Evolutionary conservation across 2,113 vertebrate genomes (phyloP), one percentile per base, ranked within the genome.

Genomic region (Circaetus gallicus): DNA sequence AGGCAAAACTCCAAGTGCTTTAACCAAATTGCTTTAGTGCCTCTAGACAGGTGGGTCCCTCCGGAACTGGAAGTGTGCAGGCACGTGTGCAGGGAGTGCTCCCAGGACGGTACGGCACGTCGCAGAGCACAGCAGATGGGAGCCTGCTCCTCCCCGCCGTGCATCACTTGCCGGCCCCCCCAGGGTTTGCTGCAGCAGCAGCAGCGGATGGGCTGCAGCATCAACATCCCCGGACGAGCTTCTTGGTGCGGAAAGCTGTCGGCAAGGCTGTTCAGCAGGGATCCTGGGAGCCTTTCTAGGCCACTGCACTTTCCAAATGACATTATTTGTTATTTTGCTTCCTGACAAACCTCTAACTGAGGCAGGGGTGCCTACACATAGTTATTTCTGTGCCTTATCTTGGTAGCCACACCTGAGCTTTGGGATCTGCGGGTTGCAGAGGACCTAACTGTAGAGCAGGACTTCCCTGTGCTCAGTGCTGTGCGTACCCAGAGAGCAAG

Each of bases 21-120:
- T 5, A 29, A 55, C 42, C 10, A 21, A 32, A 53, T 25, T 5
- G 26, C 11, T 2, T 38, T 2, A 32, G 71, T 38, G 71, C 45
- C 71, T 78, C 5, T 7, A 4, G n/a, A 3, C 2, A 2, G 19
- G 59, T 4, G 11, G 14, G 45, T 55, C 47, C 28, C 47, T 56
- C n/a, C 45, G 55, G 42, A n/a, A 3, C 29, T 7, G 79, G 79
- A 53, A 18, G 15, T 4, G 36, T 29, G 28, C 49, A 8, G 3
- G 52, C n/a, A 9, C 22, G 7, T 2, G 43, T 43, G 31, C 63
- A 12, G 29, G 61, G n/a, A 9, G 10, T 0, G 4, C 16, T 86
- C 42, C 42, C 11, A 1, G 45, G n/a, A 7, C 0, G 2, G 3
- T 6, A 5, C 1, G 3, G 34, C 29, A 4, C 2, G 1, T 26